phyloP scores from a whole-genome alignment of 2,888 invertebrate genomes.

The Trissolcus japonicus region DNA sequence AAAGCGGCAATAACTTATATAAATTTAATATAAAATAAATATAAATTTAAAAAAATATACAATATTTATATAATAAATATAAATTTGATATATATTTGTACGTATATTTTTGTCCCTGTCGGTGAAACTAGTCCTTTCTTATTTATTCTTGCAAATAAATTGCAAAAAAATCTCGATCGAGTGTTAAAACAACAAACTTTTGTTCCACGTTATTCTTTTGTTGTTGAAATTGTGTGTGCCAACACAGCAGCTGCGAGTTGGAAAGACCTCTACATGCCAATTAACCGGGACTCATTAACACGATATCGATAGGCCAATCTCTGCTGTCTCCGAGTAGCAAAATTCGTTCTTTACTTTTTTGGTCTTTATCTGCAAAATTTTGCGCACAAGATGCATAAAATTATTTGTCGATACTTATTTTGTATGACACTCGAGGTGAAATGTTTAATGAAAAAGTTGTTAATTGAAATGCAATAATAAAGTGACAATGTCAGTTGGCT shows the following conservation, averaged over 20 bases:
- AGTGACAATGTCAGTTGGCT: not conserved
- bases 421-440: not conserved
- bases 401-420: not conserved
- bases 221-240: constrained; percentile 19
- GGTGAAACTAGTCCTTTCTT: no score
- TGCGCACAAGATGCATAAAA: not conserved
- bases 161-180: constrained; percentile 4
- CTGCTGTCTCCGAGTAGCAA: constrained; percentile 8
- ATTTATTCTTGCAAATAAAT: no score
- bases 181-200: constrained; percentile 14
- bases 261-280: constrained; percentile 64
- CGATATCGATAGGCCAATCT: constrained; percentile 65
- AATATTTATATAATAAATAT: no score
- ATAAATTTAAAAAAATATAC: no score
- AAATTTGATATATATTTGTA: no score
- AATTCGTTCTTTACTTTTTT: constrained; percentile 1
- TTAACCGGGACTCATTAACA: constrained; percentile 70
- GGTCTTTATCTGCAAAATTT: no score
- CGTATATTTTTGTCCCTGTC: no score
- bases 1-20: no score
- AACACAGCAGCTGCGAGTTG: constrained; percentile 23
- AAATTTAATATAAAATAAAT: no score
- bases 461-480: not conserved
- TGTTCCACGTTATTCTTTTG: constrained; percentile 20
- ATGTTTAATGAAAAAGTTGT: no score